These are phyloP conservation scores for Callospermophilus lateralis DNA, from an alignment of 2,113 vertebrate genomes.

Conservation along the genomic window DNA sequence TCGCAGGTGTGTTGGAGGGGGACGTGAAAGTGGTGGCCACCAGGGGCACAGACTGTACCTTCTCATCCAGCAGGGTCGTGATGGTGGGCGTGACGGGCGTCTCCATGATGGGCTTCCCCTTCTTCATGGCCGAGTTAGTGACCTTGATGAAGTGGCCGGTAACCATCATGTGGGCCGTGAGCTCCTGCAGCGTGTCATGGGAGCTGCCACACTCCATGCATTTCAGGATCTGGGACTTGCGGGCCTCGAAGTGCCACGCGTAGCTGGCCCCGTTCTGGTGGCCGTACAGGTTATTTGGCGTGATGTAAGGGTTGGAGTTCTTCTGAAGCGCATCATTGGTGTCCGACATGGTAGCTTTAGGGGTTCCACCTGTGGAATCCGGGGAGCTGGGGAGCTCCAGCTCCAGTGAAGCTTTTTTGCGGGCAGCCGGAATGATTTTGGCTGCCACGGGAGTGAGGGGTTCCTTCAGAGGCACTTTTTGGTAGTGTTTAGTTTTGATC, in stretches of 20 bases:
- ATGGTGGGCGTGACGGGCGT: slow-evolving; percentile 88
- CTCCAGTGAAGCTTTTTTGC: no score
- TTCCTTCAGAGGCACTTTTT: no score
- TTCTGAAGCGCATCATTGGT: no score
- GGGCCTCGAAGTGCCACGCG: slow-evolving; percentile 99
- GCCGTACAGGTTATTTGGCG: slow-evolving; percentile 97
- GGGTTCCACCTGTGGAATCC: no score
- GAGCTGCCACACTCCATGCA: slow-evolving; percentile 99
- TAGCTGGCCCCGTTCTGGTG: slow-evolving; percentile 99
- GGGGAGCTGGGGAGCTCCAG: no score
- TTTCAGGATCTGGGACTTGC: slow-evolving; percentile 99
- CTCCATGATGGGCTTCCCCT: slow-evolving; percentile 97
- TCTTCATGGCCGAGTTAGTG: slow-evolving; percentile 99
- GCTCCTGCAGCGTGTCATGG: slow-evolving; percentile 97
- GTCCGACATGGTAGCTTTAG: no score
- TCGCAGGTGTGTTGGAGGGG: slow-evolving; percentile 92
- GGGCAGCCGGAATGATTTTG: no score
- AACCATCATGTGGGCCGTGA: slow-evolving; percentile 99
- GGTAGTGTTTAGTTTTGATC: no score
- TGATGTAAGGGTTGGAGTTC: no score
- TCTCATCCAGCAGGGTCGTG: slow-evolving; percentile 92
- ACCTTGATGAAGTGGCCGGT: slow-evolving; percentile 99
- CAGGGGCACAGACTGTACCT: slow-evolving; percentile 97
- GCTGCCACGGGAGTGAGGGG: no score
- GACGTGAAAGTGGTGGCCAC: slow-evolving; percentile 97